Percentiles rank a stretch among this genome's conserved stretches.
These are phyloP conservation scores for Phalloptychus januarius DNA, from an alignment of 2,797 vertebrate species.

Conservation along the genomic window DNA sequence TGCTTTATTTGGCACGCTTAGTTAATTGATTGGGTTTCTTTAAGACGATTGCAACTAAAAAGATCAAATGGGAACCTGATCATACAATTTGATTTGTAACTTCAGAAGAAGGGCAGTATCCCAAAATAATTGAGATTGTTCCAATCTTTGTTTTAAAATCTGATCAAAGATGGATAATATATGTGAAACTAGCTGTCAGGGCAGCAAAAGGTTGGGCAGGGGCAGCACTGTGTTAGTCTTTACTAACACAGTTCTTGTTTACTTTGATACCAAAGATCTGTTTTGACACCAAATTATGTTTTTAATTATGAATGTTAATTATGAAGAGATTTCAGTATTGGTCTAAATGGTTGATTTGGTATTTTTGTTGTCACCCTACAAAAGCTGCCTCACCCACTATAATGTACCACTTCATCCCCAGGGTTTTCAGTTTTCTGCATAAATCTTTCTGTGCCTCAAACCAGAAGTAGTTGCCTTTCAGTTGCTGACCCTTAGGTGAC, in stretches of 20 bases:
- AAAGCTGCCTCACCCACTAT: background rate
- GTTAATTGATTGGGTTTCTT: conserved; percentile 46
- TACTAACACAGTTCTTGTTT: background rate
- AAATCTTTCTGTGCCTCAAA: conserved; percentile 8
- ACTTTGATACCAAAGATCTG: background rate
- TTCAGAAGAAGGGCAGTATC: conserved; percentile 1
- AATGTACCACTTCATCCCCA: background rate
- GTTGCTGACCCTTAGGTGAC: conserved; percentile 12
- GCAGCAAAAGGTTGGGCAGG: background rate
- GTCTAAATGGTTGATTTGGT: conserved; percentile 1
- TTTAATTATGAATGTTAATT: background rate
- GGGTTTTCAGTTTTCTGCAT: background rate
- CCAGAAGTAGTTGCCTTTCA: background rate
- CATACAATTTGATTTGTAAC: conserved; percentile 8
- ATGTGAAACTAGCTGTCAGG: background rate
- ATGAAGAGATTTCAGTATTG: background rate
- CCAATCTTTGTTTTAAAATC: background rate
- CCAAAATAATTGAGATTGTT: background rate
- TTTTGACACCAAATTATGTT: background rate
- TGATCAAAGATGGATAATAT: background rate
- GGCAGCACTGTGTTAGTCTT: background rate
- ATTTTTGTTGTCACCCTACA: conserved; percentile 4
- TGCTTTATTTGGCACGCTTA: conserved; percentile 54
- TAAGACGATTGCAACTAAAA: conserved; percentile 37
- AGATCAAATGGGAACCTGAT: conserved; percentile 21